Evolutionary conservation across 2,888 invertebrate species (phyloP), one percentile per base, ranked within the genome.

Genomic region (Tenthredo scrophulariae): DNA sequence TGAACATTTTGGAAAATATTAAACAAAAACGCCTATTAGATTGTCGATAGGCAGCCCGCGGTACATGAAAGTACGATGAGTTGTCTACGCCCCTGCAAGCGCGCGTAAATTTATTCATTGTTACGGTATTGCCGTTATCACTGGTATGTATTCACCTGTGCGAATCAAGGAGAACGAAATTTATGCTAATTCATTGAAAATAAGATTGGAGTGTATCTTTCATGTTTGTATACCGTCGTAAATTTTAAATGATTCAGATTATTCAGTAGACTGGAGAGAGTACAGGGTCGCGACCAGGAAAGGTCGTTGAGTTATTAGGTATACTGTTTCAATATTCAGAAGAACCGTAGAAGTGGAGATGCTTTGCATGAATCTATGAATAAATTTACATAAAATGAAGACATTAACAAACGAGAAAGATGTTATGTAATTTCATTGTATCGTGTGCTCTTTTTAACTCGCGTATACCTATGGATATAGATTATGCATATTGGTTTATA

Each of bases 191-290:
- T 22, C 43, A 74, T n/a, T 70, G 33, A 40, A 70, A 70, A 70
- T 70, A 18, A 37, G n/a, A 29, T 33, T 70, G 37, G 70, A 70
- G 74, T 40, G n/a, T 43, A 26, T 74, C n/a, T 70, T 70, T 13
- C 2, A 22, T 43, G 26, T 74, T 74, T 29, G 37, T 74, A 74
- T 43, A 43, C 13, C 3, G 22, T 74, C 74, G 43, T 74, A 74
- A 74, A 74, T 74, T 74, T 43, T 74, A 22, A 74, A 74, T 26
- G 43, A 43, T 74, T 26, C n/a, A 74, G 74, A 74, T 74, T 74
- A 74, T 74, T 74, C 74, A 74, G 74, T 74, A 43, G n/a, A 74
- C 29, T 33, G 2, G 26, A 62, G 62, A n/a, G n/a, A 33, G n/a
- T 62, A 62, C 26, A 62, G 62, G 13, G 62, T 62, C 62, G 62